These are phyloP conservation scores for Trilocha varians DNA, from an alignment of 2,888 invertebrate species.

Conservation along the genomic window DNA sequence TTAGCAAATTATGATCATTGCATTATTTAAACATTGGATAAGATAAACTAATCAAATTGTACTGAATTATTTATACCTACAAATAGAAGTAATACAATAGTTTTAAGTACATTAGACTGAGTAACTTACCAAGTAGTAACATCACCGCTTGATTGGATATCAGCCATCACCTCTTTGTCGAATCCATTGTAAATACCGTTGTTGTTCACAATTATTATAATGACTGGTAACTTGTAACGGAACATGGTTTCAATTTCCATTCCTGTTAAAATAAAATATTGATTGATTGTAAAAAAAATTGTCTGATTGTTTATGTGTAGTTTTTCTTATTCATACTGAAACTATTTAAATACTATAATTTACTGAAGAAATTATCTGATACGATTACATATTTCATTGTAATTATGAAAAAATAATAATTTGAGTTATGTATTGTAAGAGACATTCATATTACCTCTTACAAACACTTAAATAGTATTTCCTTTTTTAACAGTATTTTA, in stretches of 20 bases:
- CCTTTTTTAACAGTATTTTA: neutral
- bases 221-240: slow-evolving; percentile 92
- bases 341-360: too few relatives aligned
- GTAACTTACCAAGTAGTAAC: slow-evolving; percentile 80
- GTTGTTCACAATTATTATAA: slow-evolving; percentile 94
- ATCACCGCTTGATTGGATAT: slow-evolving; percentile 80
- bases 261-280: slow-evolving; percentile 49
- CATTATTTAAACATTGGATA: too few relatives aligned
- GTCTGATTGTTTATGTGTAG: neutral
- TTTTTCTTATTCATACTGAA: neutral
- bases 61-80: too few relatives aligned
- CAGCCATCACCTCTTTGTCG: slow-evolving; percentile 80
- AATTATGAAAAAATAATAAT: neutral
- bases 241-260: slow-evolving; percentile 99
- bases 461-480: neutral
- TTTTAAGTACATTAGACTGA: neutral
- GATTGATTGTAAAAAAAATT: neutral
- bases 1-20: too few relatives aligned
- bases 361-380: too few relatives aligned
- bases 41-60: too few relatives aligned
- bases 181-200: slow-evolving; percentile 95
- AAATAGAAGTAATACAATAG: too few relatives aligned
- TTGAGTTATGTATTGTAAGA: slow-evolving; percentile 7
- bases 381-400: too few relatives aligned
- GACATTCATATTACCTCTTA: neutral